These are phyloP conservation scores for Malurus splendens DNA, from an alignment of 2,797 vertebrate species.

Conservation along the genomic window DNA sequence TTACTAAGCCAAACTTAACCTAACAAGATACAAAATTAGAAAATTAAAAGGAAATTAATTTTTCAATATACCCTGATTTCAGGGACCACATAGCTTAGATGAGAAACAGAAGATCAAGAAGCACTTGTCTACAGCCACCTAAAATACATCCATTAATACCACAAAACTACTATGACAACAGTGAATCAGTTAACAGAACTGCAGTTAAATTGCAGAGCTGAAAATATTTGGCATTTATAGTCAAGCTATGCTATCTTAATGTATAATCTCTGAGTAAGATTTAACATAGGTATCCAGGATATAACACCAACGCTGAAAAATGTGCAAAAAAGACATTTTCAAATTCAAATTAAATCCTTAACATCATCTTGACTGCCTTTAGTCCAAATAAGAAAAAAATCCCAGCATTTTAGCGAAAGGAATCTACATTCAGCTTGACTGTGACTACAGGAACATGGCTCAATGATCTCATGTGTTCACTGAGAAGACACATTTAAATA, in stretches of 20 bases:
- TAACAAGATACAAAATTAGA: background rate
- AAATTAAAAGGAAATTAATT: background rate
- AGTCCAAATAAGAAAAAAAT: background rate
- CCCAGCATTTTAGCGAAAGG: background rate
- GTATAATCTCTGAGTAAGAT: slow-evolving; percentile 5
- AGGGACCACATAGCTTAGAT: background rate
- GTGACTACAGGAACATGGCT: background rate
- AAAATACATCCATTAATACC: background rate
- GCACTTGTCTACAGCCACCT: background rate
- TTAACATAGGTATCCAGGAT: slow-evolving; percentile 43
- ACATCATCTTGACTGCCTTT: slow-evolving; percentile 2
- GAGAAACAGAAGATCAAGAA: background rate
- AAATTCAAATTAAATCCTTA: slow-evolving; percentile 18
- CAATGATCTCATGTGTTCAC: background rate
- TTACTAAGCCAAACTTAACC: background rate
- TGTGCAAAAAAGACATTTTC: slow-evolving; percentile 6
- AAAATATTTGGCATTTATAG: slow-evolving; percentile 40
- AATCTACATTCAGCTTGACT: background rate
- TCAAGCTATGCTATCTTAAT: background rate
- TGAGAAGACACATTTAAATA: background rate
- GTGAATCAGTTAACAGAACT: background rate
- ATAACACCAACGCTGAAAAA: slow-evolving; percentile 30
- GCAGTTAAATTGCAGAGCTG: slow-evolving; percentile 6
- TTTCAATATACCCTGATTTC: background rate
- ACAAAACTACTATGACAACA: background rate